These are phyloP conservation scores for Zosterops pallidus DNA, from an alignment of 2,113 vertebrate genomes.

Conservation along the genomic window DNA sequence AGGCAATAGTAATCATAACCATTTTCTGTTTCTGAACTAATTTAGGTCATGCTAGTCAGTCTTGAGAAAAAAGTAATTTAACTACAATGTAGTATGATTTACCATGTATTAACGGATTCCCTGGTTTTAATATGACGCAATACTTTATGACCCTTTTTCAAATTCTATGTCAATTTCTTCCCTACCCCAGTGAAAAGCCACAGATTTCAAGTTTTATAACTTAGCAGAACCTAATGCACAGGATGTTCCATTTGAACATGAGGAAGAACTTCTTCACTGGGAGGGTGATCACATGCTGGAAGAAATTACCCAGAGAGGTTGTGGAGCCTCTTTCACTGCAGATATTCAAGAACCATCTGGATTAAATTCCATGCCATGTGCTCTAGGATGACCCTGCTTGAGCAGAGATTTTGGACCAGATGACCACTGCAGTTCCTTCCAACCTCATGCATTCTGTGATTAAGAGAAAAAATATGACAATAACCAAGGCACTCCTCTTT, in stretches of 20 bases:
- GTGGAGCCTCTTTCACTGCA: neutral
- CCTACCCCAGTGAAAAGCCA: accelerated
- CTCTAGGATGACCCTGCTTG: neutral
- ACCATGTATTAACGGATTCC: neutral
- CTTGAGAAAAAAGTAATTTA: neutral
- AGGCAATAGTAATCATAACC: neutral
- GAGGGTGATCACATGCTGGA: too few relatives aligned
- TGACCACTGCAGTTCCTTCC: neutral
- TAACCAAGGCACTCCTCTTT: neutral
- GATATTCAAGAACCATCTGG: neutral
- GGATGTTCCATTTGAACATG: neutral
- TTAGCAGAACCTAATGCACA: neutral
- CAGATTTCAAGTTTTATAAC: neutral
- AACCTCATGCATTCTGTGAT: accelerated
- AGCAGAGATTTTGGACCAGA: neutral
- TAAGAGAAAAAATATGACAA: neutral
- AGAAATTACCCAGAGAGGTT: neutral
- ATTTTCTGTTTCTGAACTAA: neutral
- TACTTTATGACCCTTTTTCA: neutral
- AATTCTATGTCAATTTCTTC: neutral
- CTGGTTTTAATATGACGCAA: neutral
- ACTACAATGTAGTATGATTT: neutral
- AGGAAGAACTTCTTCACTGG: neutral
- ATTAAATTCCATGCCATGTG: neutral
- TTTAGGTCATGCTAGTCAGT: neutral